Evolutionary conservation across 2,888 invertebrate genomes (phyloP), one percentile per base, ranked within the genome.

Genomic region (Parelbella ahira): DNA sequence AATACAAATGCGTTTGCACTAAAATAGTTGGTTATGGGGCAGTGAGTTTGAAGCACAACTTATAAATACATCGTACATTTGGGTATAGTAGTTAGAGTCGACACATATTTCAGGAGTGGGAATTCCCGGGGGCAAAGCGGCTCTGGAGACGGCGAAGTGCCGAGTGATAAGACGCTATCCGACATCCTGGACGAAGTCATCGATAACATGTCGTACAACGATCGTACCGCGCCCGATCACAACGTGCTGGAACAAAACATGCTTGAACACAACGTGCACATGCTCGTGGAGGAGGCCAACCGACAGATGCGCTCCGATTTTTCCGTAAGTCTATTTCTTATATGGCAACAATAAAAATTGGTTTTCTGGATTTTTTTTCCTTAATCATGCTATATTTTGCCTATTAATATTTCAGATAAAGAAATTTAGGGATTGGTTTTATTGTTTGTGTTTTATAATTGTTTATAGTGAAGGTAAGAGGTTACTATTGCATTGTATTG

Each of bases 181-280:
- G 94, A 94, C 60, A 92, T 97, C 55, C 79, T 97, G 54, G 96
- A 97, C 81, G 93, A 93, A 72, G 93, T 96, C 47, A 93, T 95
- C 65, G 95, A 95, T 51, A 91, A 93, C 63, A 92, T 93, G 71
- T 91, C 93, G 45, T 55, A 56, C 38, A 94, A 94, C 54, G 88
- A 88, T 44, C 68, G 79, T 6, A 58, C 69, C 8, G 55, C 65
- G 18, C 64, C 71, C 5, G 80, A 78, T 33, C 68, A 67, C 45
- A 71, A 56, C 47, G 64, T 13, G 37, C 37, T 37, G 11, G 27
- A 37, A 12, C 37, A 27, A 10, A 37, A 27, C 11, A 20, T 27
- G 27, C 36, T 15, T 8, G 36, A 36, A 11, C 37, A 25, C 27
- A 27, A 32, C 19, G 20, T 19, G 11, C 30, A 32, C 19, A 20